phyloP scores from a whole-genome alignment of 2,113 vertebrate genomes.

The Centropus bengalensis region DNA sequence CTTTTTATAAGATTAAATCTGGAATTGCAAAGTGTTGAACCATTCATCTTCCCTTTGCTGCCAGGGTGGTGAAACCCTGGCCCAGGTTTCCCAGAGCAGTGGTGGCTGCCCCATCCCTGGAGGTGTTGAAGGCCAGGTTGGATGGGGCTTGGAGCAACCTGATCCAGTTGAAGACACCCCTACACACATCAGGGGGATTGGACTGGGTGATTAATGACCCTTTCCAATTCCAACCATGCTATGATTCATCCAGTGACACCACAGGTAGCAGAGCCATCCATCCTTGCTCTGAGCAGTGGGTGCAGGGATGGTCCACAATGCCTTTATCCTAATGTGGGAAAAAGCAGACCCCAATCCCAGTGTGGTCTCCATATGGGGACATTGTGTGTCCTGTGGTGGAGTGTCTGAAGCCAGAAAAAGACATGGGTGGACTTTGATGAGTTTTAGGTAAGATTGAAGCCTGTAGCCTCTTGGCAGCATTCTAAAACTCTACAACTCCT shows the following conservation, averaged over 20 bases:
- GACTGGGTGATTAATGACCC: too few relatives aligned
- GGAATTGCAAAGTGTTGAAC: background rate
- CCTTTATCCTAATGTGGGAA: background rate
- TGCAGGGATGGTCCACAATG: fast-evolving
- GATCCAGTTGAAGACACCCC: too few relatives aligned
- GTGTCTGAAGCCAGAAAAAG: background rate
- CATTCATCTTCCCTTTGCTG: background rate
- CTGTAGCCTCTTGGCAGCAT: background rate
- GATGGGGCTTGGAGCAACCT: too few relatives aligned
- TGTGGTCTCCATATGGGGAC: too few relatives aligned
- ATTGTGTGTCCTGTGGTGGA: background rate
- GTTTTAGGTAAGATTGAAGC: background rate
- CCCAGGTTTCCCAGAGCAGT: too few relatives aligned
- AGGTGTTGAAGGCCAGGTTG: too few relatives aligned
- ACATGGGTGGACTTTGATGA: background rate
- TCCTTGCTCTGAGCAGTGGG: background rate
- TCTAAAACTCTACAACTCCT: background rate
- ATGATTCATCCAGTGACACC: background rate
- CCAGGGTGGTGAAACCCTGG: too few relatives aligned
- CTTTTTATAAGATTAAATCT: background rate
- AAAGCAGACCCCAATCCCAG: background rate
- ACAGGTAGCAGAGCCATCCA: too few relatives aligned
- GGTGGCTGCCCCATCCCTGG: too few relatives aligned
- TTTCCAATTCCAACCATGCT: too few relatives aligned
- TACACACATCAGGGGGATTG: too few relatives aligned